These are phyloP conservation scores for Notodonta dromedarius DNA, from an alignment of 2,888 invertebrate genomes.

Conservation along the genomic window DNA sequence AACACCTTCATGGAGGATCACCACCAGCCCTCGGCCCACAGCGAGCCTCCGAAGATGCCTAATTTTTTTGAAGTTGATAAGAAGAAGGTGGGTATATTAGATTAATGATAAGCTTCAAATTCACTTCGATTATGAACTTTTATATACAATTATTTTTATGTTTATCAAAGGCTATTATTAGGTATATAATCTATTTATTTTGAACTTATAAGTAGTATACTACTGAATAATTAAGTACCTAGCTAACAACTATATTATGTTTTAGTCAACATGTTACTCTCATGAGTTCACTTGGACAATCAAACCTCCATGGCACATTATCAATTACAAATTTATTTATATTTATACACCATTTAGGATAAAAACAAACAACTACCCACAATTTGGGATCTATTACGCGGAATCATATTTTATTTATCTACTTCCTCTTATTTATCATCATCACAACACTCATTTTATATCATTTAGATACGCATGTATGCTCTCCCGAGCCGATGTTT, in stretches of 20 bases:
- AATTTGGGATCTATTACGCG: slow-evolving; percentile 4
- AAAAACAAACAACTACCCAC: neutral
- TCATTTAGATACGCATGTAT: slow-evolving; percentile 34
- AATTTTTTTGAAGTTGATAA: slow-evolving; percentile 79
- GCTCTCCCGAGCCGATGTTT: slow-evolving; percentile 10
- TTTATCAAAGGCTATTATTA: too few relatives aligned
- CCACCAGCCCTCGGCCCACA: slow-evolving; percentile 53
- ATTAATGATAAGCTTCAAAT: too few relatives aligned
- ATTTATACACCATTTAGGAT: slow-evolving; percentile 1
- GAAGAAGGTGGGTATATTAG: slow-evolving; percentile 63
- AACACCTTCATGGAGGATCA: slow-evolving; percentile 68
- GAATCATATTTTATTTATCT: slow-evolving; percentile 13
- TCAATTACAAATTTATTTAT: neutral
- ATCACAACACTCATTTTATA: slow-evolving; percentile 30
- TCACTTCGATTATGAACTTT: neutral
- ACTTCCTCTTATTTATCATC: slow-evolving; percentile 28
- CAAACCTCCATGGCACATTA: neutral
- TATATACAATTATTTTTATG: too few relatives aligned
- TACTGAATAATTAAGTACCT: too few relatives aligned
- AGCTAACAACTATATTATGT: too few relatives aligned
- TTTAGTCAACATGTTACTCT: neutral
- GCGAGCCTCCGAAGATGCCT: slow-evolving; percentile 71
- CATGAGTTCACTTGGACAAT: neutral
- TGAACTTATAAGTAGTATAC: too few relatives aligned
- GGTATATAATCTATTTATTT: too few relatives aligned